A percentile compares a stretch with the other conserved stretches of the same genome.
Evolutionary conservation across 2,888 invertebrate genomes (phyloP).

Genomic region (Aradus depressus): DNA sequence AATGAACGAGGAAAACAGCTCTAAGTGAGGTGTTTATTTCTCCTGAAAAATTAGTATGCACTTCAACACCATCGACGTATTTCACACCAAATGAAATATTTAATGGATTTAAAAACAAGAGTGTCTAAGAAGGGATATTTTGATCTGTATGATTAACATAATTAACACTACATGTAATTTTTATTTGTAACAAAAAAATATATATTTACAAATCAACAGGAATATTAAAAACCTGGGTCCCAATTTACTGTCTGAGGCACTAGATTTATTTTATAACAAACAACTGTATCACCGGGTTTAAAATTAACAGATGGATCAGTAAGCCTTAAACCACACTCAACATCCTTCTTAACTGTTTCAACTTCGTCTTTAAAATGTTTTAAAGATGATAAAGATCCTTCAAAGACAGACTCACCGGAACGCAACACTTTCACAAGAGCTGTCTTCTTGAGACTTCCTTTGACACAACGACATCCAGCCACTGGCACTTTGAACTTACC

Average conservation of each 20-base stretch:
- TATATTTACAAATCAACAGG: too few relatives aligned
- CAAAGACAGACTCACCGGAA: slow-evolving; percentile 50
- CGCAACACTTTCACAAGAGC: slow-evolving; percentile 57
- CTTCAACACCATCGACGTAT: too few relatives aligned
- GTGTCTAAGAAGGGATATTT: too few relatives aligned
- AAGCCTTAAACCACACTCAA: slow-evolving; percentile 81
- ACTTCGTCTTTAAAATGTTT: slow-evolving; percentile 84
- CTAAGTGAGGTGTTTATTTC: too few relatives aligned
- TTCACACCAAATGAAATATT: too few relatives aligned
- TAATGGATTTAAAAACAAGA: too few relatives aligned
- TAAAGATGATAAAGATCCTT: slow-evolving; percentile 63
- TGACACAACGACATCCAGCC: slow-evolving; percentile 77
- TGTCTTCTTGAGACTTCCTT: slow-evolving; percentile 59
- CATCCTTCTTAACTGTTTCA: slow-evolving; percentile 63
- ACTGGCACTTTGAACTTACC: slow-evolving; percentile 70
- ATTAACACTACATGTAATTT: not conserved
- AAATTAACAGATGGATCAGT: slow-evolving; percentile 51
- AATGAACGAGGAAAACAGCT: too few relatives aligned
- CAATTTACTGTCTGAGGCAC: slow-evolving; percentile 58
- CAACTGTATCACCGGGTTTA: slow-evolving; percentile 61
- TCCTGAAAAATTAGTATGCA: too few relatives aligned
- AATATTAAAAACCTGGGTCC: slow-evolving; percentile 68
- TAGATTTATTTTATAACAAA: slow-evolving; percentile 60
- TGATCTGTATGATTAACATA: too few relatives aligned
- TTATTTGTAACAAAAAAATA: not conserved